Evolutionary conservation across 1,140 invertebrate species (phyloP).

Genomic region (Chironomus striatipennis): DNA sequence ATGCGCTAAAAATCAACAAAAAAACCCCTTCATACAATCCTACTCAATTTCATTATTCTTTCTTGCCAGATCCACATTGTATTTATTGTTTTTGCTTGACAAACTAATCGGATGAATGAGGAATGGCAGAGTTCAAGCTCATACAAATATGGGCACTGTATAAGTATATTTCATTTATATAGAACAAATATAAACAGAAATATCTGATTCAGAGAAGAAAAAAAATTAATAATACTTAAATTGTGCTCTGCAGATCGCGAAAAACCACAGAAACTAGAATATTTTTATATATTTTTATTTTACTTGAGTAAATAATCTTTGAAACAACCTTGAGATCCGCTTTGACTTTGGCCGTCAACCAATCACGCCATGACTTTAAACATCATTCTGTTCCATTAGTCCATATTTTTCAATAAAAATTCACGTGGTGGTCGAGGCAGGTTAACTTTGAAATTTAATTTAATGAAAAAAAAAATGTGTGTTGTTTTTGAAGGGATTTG

Average conservation of each 20-base stretch:
- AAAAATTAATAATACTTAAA: background rate
- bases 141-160: background rate
- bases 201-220: too few relatives aligned
- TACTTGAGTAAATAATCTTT: background rate
- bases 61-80: background rate
- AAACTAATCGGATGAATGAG: background rate
- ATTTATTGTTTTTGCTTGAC: background rate
- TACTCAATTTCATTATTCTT: background rate
- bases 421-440: too few relatives aligned
- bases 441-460: too few relatives aligned
- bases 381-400: background rate
- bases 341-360: conserved; percentile 5
- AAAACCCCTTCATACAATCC: too few relatives aligned
- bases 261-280: background rate
- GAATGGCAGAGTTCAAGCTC: background rate
- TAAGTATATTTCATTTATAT: too few relatives aligned
- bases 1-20: too few relatives aligned
- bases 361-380: background rate
- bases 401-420: too few relatives aligned
- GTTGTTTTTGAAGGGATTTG: too few relatives aligned
- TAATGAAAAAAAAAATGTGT: too few relatives aligned
- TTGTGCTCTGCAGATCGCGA: background rate
- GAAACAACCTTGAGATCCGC: background rate
- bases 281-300: background rate
- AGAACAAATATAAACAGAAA: too few relatives aligned